Conservation (phyloP, 2,113 vertebrate species). For the Corvus cornix region DNA sequence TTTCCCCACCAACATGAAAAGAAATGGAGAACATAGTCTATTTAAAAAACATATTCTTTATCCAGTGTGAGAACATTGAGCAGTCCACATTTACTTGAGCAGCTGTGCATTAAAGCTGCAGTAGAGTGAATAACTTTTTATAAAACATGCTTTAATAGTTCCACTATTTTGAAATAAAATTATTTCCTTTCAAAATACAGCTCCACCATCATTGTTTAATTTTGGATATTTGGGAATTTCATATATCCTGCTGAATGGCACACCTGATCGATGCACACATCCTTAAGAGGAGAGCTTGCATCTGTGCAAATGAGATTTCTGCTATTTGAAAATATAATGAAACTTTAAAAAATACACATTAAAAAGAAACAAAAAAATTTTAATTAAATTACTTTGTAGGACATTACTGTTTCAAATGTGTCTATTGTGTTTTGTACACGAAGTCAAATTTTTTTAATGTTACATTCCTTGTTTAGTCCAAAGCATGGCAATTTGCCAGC, state of each 20-base stretch:
- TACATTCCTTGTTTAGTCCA: not conserved
- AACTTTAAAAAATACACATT: not conserved
- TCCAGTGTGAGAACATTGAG: not conserved
- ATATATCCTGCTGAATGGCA: not conserved
- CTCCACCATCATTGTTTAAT: not conserved
- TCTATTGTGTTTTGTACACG: not conserved
- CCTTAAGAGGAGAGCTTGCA: not conserved
- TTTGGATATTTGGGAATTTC: not conserved
- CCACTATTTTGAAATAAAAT: not conserved
- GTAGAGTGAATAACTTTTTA: not conserved
- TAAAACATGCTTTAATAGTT: not conserved
- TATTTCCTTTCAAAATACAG: not conserved
- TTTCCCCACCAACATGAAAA: not conserved
- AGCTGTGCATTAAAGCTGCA: not conserved
- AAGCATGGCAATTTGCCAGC: slow-evolving; percentile 9
- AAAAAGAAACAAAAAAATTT: slow-evolving; percentile 6
- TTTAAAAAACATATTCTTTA: not conserved
- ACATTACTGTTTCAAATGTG: not conserved
- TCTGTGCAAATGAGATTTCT: not conserved
- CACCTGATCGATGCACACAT: not conserved
- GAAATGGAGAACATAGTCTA: not conserved
- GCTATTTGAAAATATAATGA: not conserved
- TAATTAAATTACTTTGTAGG: not conserved
- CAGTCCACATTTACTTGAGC: not conserved
- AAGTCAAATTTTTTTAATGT: not conserved